These are phyloP conservation scores for Bathynomus jamesi DNA, from an alignment of 1,140 invertebrate species.

Conservation along the genomic window DNA sequence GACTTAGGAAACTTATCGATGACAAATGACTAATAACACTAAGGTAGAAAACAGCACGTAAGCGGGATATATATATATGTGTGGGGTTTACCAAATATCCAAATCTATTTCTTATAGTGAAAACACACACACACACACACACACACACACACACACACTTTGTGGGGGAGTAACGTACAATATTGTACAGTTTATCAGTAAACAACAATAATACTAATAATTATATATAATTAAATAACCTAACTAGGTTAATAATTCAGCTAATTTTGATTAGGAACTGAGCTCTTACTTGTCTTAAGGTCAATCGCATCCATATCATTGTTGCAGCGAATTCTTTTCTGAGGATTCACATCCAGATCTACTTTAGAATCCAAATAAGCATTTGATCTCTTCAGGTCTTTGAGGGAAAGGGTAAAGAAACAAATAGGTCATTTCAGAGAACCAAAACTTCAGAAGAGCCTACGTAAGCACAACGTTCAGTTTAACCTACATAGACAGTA, in stretches of 20 bases:
- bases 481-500: no score
- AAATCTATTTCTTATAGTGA: no score
- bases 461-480: neutral
- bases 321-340: neutral
- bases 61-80: no score
- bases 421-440: neutral
- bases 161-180: no score
- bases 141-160: no score
- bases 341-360: neutral
- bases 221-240: neutral
- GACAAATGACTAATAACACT: no score
- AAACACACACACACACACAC: no score
- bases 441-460: neutral
- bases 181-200: no score
- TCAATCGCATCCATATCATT: neutral
- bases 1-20: no score
- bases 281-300: neutral
- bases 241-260: neutral
- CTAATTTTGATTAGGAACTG: neutral
- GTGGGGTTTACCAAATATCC: no score
- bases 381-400: constrained; percentile 13
- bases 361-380: neutral
- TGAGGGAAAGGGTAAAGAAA: constrained; percentile 9
- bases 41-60: no score
- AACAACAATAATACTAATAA: no score